These are phyloP conservation scores for Drosophila subobscura DNA, from an alignment of 1,140 invertebrate genomes.

Conservation along the genomic window DNA sequence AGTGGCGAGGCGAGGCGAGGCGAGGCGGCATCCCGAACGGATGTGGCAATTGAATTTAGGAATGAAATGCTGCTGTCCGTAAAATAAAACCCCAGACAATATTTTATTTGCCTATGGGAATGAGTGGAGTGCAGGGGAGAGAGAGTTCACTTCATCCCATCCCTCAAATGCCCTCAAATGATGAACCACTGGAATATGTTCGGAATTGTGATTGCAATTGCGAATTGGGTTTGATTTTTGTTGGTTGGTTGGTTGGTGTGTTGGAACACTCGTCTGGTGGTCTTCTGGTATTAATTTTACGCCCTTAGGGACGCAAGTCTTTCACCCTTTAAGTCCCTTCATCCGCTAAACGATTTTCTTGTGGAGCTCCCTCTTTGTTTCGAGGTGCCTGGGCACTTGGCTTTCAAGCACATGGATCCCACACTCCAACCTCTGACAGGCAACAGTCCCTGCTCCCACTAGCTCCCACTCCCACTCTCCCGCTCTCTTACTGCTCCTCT, in stretches of 20 bases:
- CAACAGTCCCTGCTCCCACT: slow-evolving; percentile 9
- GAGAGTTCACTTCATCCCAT: no score
- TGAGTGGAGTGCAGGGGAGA: slow-evolving; percentile 15
- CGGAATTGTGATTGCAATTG: no score
- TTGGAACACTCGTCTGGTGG: no score
- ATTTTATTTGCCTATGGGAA: slow-evolving; percentile 44
- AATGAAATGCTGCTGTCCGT: slow-evolving; percentile 24
- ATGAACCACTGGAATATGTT: no score
- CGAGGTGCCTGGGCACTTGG: slow-evolving; percentile 45
- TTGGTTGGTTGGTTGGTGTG: no score
- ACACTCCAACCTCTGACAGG: background rate
- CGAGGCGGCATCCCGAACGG: slow-evolving; percentile 19
- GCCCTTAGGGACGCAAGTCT: no score
- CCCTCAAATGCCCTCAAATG: no score
- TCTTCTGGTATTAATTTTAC: no score
- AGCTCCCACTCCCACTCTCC: slow-evolving; percentile 6
- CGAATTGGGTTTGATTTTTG: no score
- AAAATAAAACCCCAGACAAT: slow-evolving; percentile 55
- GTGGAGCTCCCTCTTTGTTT: slow-evolving; percentile 38
- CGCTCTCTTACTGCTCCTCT: background rate
- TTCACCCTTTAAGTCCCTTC: slow-evolving; percentile 14
- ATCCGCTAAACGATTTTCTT: slow-evolving; percentile 53
- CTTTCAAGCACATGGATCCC: slow-evolving; percentile 34
- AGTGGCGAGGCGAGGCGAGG: background rate
- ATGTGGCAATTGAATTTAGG: slow-evolving; percentile 74